Percentiles rank a stretch among this genome's conserved stretches.
Conservation (phyloP, 2,113 vertebrate species). For the Micronycteris hirsuta region DNA sequence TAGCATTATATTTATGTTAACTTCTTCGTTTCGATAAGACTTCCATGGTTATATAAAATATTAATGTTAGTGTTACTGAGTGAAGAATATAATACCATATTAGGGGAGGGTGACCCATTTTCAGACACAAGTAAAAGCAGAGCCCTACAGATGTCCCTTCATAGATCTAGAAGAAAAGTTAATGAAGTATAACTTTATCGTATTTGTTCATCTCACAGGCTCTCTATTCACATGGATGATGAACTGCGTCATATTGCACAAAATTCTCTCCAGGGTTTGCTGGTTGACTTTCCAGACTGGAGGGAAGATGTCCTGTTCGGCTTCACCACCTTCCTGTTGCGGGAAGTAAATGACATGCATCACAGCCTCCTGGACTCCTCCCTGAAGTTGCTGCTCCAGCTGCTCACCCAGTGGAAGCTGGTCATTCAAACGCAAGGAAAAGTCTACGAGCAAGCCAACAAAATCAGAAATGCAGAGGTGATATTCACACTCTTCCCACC, state of each 20-base stretch:
- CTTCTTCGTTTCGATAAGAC: neutral
- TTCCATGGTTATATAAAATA: neutral
- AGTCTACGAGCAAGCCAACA: constrained; percentile 83
- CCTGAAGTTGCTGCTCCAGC: constrained; percentile 94
- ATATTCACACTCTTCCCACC: neutral
- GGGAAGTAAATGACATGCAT: constrained; percentile 96
- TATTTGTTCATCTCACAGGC: constrained; percentile 76
- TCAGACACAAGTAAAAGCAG: neutral
- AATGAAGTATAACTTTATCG: neutral
- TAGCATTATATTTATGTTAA: neutral
- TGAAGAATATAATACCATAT: neutral
- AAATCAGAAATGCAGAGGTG: constrained; percentile 90
- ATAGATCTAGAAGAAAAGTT: neutral
- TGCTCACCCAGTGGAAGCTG: constrained; percentile 97
- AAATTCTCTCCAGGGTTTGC: constrained; percentile 96
- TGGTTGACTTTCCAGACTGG: constrained; percentile 98
- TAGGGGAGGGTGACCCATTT: neutral
- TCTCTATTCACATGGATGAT: constrained; percentile 99
- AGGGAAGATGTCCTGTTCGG: constrained; percentile 97
- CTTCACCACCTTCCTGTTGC: constrained; percentile 95
- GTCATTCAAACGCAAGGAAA: constrained; percentile 93
- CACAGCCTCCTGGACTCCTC: constrained; percentile 95
- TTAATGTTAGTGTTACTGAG: neutral
- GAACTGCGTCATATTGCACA: constrained; percentile 98
- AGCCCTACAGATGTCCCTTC: neutral